Evolutionary conservation across 2,888 invertebrate genomes (phyloP).

Genomic region (Lasioglossum leucozonium): DNA sequence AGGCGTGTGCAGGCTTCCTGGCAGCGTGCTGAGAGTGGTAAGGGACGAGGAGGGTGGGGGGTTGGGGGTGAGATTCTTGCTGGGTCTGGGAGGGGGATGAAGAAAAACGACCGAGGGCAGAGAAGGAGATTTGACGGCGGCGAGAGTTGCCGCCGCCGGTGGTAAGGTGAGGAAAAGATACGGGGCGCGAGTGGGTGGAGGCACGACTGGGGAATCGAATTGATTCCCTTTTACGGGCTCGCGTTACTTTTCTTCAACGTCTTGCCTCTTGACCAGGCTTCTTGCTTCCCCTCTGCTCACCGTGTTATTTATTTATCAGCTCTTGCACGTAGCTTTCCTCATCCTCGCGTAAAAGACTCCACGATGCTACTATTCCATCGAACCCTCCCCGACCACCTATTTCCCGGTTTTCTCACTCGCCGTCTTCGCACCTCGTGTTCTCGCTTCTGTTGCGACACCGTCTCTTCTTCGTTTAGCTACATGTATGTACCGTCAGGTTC

Average conservation of each 20-base stretch:
- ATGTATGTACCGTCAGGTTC: constrained; percentile 1
- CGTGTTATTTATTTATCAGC: constrained; percentile 78
- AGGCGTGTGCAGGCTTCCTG: constrained; percentile 26
- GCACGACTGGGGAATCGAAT: constrained; percentile 80
- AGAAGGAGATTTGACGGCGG: constrained; percentile 62
- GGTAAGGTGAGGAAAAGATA: constrained; percentile 62
- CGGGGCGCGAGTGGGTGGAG: constrained; percentile 47
- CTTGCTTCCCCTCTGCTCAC: constrained; percentile 22
- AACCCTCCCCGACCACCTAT: constrained; percentile 15
- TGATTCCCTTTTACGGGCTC: constrained; percentile 83
- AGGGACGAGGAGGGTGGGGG: not conserved
- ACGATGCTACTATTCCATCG: constrained; percentile 44
- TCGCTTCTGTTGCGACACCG: too few relatives aligned
- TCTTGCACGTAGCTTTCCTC: constrained; percentile 62
- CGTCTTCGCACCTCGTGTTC: not conserved
- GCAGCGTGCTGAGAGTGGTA: constrained; percentile 42
- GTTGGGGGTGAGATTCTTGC: constrained; percentile 27
- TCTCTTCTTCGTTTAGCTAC: not conserved
- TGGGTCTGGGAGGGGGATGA: constrained; percentile 56
- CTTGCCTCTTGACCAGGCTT: constrained; percentile 75
- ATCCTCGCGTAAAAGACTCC: constrained; percentile 55
- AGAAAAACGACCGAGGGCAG: constrained; percentile 59
- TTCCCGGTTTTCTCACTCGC: not conserved
- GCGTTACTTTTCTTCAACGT: constrained; percentile 79
- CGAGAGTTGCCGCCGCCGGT: constrained; percentile 46